Conservation (phyloP, 2,888 invertebrate species). For the Orchesellides sinensis region DNA sequence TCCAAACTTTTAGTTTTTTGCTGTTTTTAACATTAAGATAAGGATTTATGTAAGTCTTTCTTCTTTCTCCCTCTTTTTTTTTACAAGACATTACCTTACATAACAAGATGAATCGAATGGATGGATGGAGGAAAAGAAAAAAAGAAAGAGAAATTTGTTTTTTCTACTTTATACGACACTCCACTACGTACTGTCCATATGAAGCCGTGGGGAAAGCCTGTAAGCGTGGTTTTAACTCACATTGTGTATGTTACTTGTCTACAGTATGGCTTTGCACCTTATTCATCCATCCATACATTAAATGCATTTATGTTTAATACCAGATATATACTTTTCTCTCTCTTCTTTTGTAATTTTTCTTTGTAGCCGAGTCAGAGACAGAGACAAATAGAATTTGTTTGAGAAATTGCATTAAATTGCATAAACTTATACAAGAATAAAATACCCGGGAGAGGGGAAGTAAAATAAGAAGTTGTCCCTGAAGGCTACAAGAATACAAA, state of each 20-base stretch:
- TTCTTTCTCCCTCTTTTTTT: constrained; percentile 1
- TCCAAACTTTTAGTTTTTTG: no score
- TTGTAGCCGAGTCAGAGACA: constrained; percentile 6
- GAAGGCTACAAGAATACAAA: background rate
- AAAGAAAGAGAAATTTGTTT: constrained; percentile 9
- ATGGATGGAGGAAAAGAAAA: constrained; percentile 15
- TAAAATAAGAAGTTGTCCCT: background rate
- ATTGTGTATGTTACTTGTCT: no score
- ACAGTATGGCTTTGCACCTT: no score
- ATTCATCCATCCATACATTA: background rate
- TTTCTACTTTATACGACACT: constrained; percentile 4
- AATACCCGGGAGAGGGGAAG: background rate
- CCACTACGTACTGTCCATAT: background rate
- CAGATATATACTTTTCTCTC: background rate
- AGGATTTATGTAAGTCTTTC: constrained; percentile 30
- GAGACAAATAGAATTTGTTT: constrained; percentile 43
- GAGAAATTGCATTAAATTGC: constrained; percentile 51
- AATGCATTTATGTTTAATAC: background rate
- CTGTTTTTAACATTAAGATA: constrained; percentile 22
- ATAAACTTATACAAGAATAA: background rate
- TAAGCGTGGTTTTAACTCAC: no score
- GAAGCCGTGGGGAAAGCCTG: background rate
- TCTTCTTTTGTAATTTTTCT: constrained; percentile 16
- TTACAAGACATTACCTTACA: constrained; percentile 35
- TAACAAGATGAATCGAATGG: constrained; percentile 20